Base-by-base conservation (phyloP, 2,113 vertebrate genomes). In the Colistium nudipinnis region DNA sequence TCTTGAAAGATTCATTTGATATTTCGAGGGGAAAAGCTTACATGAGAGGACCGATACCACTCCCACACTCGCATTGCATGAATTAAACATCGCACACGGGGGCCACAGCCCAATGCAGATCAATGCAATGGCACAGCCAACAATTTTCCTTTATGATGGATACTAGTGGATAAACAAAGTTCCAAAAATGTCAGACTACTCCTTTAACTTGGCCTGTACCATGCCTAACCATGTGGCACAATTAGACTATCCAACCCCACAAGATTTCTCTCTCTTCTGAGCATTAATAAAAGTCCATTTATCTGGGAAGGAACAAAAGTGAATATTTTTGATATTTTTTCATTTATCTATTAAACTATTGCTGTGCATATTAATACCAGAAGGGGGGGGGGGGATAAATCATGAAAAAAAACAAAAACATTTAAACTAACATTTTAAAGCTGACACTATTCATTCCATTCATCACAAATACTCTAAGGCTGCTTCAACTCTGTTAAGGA, bases 381-480 rank as follows among this genome's bases (percentile, higher is more conserved):
- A 27, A 10, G 30, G 13, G 8, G 7, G 0, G 11, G 39, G 3
- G 47, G 4, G 19, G 36, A 57, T 4, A 16, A 55, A 62, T 71
- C n/a, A 63, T 25, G 76, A 69, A 10, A 64, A 54, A 80, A 47
- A 78, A 69, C 13, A 64, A 54, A 80, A 47, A 74, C 36, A 81
- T 39, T 25, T 30, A 44, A 86, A 64, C 51, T 41, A 76, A 80
- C 35, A 62, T 68, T 79, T 79, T 78, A 82, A 89, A 87, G 81
- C 70, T 74, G 53, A 80, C 59, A 56, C 70, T 72, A 63, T 63
- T 76, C 51, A 70, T 67, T 56, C 55, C 75, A 76, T 73, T 73
- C 68, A 71, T 61, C 45, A 75, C 74, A 77, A 84, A 82, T 35
- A 78, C 48, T 82, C 62, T 84, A 83, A 89, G 88, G 83, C 85